These are phyloP conservation scores for Pangasius larnaudii DNA, from an alignment of 2,797 vertebrate genomes.

Conservation along the genomic window DNA sequence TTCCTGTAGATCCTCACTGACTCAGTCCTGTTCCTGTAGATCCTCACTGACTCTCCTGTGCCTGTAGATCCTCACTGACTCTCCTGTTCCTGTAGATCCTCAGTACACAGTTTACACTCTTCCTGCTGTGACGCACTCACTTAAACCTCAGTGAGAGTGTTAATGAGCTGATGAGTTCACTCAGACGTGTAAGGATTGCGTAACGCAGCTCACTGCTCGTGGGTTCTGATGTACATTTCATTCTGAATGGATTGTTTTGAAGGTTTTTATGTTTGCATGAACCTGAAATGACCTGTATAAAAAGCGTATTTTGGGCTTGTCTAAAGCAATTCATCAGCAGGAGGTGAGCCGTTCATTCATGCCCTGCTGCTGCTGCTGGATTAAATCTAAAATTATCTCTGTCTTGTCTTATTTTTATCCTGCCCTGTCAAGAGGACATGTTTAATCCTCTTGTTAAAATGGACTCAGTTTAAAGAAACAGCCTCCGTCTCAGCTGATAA, in stretches of 20 bases:
- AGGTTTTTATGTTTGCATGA: too few relatives aligned
- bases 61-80: not conserved
- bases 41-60: not conserved
- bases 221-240: not conserved
- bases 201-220: not conserved
- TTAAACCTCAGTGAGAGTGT: not conserved
- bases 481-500: not conserved
- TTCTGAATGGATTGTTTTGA: not conserved
- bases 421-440: not conserved
- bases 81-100: not conserved
- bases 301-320: not conserved
- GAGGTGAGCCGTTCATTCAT: not conserved
- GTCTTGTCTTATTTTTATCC: not conserved
- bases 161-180: not conserved
- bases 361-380: not conserved
- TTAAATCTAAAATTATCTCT: slow-evolving; percentile 17
- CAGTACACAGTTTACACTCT: not conserved
- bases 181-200: not conserved
- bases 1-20: not conserved
- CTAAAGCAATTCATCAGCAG: not conserved
- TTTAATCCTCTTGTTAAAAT: slow-evolving; percentile 7
- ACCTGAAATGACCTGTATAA: not conserved
- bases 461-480: not conserved
- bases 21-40: not conserved
- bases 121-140: not conserved